Base-by-base conservation (phyloP, 2,888 invertebrate species). In the Yponomeuta evonymella region DNA sequence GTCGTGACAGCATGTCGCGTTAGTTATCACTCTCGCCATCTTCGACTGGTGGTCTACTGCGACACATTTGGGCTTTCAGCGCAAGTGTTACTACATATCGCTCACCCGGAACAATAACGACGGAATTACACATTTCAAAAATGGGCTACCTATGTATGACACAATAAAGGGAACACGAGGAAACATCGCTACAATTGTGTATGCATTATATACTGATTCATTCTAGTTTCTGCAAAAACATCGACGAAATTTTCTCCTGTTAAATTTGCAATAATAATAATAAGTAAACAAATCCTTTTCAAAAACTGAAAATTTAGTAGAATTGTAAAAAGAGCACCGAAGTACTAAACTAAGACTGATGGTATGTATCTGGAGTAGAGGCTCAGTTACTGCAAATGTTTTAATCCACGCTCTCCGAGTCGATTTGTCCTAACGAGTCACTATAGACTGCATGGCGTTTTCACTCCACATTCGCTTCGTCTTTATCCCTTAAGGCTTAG, bases 371-470 rank as follows among this genome's bases (percentile, higher is more conserved):
- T 15, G 12, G 15, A 58, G 51, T 58, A 58, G 51, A 58, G 51
- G 72, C 70, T 9, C 33, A 48, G 67, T 67, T 43, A 58, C 70
- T 72, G 70, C 74, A 79, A 78, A 79, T 79, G 76, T 80, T 79
- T 81, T 78, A 81, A 80, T 81, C 76, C 77, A 72, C 75, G 72
- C 75, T 76, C 77, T 79, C 75, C 76, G 77, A 75, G 77, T 73
- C 75, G 78, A 80, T 80, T 82, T 80, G 81, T 79, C 76, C 75
- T 78, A 79, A 81, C 79, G 76, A 78, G 75, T 75, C 70, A 30
- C 64, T 70, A 36, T 48, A 64, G 64, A 64, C 64, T 70, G 15
- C 43, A 33, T 67, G 67, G 67, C 67, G 36, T 36, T 36, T 67
- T 64, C 64, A 29, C 64, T 30, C 64, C 73, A 64, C 67, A 67